A percentile compares a stretch with the other conserved stretches of the same genome.
Evolutionary conservation across 2,797 vertebrate genomes (phyloP).

Genomic region (Muraenolepis orangiensis): DNA sequence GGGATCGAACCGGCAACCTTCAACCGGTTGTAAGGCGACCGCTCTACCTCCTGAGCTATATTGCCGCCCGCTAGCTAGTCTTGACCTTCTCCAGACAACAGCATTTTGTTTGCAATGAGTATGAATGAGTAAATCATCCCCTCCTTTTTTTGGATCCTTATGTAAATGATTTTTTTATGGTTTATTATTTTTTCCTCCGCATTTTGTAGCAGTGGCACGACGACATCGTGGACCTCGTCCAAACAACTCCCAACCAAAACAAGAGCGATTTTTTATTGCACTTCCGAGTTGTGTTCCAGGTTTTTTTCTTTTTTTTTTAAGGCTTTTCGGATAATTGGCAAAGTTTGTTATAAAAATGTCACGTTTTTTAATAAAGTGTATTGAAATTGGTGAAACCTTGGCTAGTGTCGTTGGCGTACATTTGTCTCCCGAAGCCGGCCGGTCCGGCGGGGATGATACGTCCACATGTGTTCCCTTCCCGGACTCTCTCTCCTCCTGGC

Average conservation of each 20-base stretch:
- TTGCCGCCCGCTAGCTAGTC: too few relatives aligned
- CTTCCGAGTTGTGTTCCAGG: slow-evolving; percentile 69
- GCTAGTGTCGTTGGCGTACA: slow-evolving; percentile 36
- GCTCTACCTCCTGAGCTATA: too few relatives aligned
- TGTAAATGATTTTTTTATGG: slow-evolving; percentile 26
- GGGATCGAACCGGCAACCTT: too few relatives aligned
- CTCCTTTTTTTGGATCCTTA: slow-evolving; percentile 25
- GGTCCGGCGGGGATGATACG: slow-evolving; percentile 58
- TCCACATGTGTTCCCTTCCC: slow-evolving; percentile 55
- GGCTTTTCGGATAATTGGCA: slow-evolving; percentile 55
- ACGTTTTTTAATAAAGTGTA: slow-evolving; percentile 66
- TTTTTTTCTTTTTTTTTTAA: slow-evolving; percentile 64
- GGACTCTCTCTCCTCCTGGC: slow-evolving; percentile 63
- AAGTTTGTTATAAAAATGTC: slow-evolving; percentile 54
- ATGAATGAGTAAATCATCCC: slow-evolving; percentile 48
- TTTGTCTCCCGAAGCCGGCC: slow-evolving; percentile 58
- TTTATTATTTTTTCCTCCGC: not conserved
- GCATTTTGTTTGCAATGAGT: not conserved
- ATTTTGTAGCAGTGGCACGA: slow-evolving; percentile 26
- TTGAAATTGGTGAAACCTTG: slow-evolving; percentile 48
- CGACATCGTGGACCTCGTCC: slow-evolving; percentile 42
- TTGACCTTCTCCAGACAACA: not conserved
- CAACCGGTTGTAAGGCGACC: too few relatives aligned
- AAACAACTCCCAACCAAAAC: slow-evolving; percentile 39
- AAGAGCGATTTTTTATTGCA: slow-evolving; percentile 60